Evolutionary conservation across 2,888 invertebrate species (phyloP), one percentile per base, ranked within the genome.

Genomic region (Agrotis segetum): DNA sequence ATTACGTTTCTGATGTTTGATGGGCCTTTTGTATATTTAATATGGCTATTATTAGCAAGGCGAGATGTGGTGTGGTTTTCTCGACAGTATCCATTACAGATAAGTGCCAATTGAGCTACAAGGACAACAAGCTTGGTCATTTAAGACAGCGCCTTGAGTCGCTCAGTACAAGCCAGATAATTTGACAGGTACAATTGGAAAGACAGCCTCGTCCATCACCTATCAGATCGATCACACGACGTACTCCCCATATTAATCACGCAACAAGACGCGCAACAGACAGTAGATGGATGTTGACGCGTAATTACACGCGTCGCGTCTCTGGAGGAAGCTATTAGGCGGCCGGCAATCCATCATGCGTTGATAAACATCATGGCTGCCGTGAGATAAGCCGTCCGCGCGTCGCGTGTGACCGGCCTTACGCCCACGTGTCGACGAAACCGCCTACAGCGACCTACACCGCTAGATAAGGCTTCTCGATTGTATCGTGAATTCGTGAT

Each of bases 301-400:
- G 78, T 86, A 86, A 82, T 86, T 81, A 84, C 80, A 79, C 67
- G 79, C 79, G 78, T 86, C 76, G 40, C 71, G 70, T 71, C 68
- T 79, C 81, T 83, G 83, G 78, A 88, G 88, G 90, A 89, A 84
- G 86, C 83, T 85, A 85, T 85, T 86, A 85, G 81, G 81, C 71
- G 69, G 75, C 70, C 65, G 71, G 70, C 82, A 72, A 93, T 93
- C 90, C 89, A 92, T 93, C 93, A 93, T 92, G 85, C 77, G 74
- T 82, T 85, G 93, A 93, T 93, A 92, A 92, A 89, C 90, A 92
- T 91, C 91, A 85, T 87, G 79, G 87, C 82, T 85, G 86, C 84
- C 83, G 88, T 79, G 81, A 84, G 86, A 86, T 85, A 85, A 83
- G 82, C 67, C 77, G 82, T 71, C 70, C 74, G 74, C 79, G 79